Base-by-base conservation (phyloP, 2,797 vertebrate genomes). In the Hypotaenidia philippensis region DNA sequence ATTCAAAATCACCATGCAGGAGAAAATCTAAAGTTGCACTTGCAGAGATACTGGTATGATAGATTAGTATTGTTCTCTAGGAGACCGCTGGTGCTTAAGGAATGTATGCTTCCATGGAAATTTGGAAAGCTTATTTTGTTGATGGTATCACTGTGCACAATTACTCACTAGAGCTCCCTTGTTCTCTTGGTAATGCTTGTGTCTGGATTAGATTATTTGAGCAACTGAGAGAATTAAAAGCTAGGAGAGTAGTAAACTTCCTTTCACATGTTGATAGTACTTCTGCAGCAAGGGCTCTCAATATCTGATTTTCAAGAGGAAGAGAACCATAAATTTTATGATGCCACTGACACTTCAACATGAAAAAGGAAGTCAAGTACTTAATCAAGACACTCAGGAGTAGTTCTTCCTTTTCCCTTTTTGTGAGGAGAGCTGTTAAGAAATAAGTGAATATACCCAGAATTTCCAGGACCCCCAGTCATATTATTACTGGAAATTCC, bases 321-420 rank as follows among this genome's bases (percentile, higher is more conserved):
- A 91, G 16, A 90, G 16, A 68, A 83, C 29, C 17, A 56, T 32
- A 77, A 25, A 71, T 83, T 92, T 68, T 92, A n/a, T 83, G 74
- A 66, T 25, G 38, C 4, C 22, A 64, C 34, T 75, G 44, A 38
- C 36, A 70, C 56, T 83, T 91, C 75, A 94, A 6, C 6, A 2
- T 76, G 40, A 68, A 93, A 87, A 93, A 80, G 47, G 23, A 92
- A 92, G 27, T 79, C 50, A 89, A 89, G 59, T 59, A 52, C 45
- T 89, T 91, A 89, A 89, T 94, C 85, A 75, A 74, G 61, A 75
- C 29, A 74, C 32, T 84, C 53, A 56, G 31, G 15, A 66, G 11
- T 41, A 47, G 32, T 89, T 92, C 44, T 50, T 94, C 44, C 56
- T 77, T 87, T 83, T 84, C 89, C 31, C 6, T 8, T 83, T 94